Percentiles rank a stretch among this genome's conserved stretches.
Evolutionary conservation across 2,888 invertebrate genomes (phyloP).

Genomic region (Dolomedes plantarius): DNA sequence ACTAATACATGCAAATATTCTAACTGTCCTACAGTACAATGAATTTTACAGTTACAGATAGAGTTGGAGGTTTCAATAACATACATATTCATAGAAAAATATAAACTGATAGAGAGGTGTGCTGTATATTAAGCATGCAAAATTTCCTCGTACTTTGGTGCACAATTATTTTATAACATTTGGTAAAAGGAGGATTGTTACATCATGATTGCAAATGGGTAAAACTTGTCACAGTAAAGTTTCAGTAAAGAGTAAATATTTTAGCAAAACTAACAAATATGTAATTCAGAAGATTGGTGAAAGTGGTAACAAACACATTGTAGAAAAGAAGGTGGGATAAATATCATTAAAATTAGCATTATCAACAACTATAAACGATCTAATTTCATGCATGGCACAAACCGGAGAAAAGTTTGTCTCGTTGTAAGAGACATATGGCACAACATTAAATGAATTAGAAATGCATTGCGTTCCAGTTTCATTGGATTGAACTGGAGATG

Average conservation of each 20-base stretch:
- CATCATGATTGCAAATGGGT: background rate
- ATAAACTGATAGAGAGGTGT: background rate
- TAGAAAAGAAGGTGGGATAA: background rate
- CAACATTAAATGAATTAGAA: background rate
- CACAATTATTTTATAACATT: background rate
- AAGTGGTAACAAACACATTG: too few relatives aligned
- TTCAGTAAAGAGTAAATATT: background rate
- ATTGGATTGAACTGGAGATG: too few relatives aligned
- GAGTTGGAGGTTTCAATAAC: too few relatives aligned
- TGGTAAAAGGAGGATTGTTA: background rate
- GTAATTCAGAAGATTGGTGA: background rate
- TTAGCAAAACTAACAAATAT: conserved; percentile 5
- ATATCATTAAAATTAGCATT: background rate
- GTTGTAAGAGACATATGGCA: background rate
- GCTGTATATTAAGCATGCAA: background rate
- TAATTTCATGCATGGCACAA: background rate
- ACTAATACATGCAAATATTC: too few relatives aligned
- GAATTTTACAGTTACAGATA: too few relatives aligned
- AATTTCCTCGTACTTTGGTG: background rate
- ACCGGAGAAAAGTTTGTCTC: background rate
- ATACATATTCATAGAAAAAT: conserved; percentile 13
- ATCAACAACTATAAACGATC: background rate
- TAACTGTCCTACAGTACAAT: too few relatives aligned
- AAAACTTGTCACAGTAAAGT: too few relatives aligned
- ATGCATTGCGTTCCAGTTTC: background rate